Evolutionary conservation across 2,797 vertebrate species (phyloP).

Genomic region (Hapalemur alaotrensis): DNA sequence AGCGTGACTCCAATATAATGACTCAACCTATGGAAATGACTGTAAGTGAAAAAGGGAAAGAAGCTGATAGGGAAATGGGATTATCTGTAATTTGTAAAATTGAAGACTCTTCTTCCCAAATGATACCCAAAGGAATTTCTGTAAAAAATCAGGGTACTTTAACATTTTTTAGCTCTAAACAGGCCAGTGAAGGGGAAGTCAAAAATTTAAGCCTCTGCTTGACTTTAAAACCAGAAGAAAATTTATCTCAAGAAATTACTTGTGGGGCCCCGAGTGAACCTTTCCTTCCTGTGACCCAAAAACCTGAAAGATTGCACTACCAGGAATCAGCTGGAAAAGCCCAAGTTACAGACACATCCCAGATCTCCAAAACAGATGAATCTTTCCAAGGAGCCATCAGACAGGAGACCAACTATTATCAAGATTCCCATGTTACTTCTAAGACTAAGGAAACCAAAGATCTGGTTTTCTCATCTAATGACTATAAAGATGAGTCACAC

Average conservation of each 20-base stretch:
- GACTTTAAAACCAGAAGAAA: slow-evolving; percentile 61
- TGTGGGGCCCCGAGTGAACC: neutral
- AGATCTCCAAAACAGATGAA: neutral
- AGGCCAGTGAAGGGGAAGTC: neutral
- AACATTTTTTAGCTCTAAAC: slow-evolving; percentile 31
- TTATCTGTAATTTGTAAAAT: slow-evolving; percentile 29
- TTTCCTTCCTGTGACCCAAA: slow-evolving; percentile 10
- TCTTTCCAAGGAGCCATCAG: neutral
- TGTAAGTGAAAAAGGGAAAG: neutral
- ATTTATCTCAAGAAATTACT: slow-evolving; percentile 53
- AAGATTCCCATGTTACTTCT: neutral
- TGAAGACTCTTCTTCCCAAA: slow-evolving; percentile 34
- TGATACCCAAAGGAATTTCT: slow-evolving; percentile 5
- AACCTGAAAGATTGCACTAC: neutral
- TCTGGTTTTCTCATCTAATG: slow-evolving; percentile 18
- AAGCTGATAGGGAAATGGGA: neutral
- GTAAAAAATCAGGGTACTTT: slow-evolving; percentile 39
- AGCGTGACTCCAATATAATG: neutral
- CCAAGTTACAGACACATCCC: neutral
- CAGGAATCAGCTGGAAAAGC: slow-evolving; percentile 47
- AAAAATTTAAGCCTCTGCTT: slow-evolving; percentile 36
- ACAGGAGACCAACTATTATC: neutral
- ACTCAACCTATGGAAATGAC: neutral
- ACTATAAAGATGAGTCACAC: slow-evolving; percentile 48
- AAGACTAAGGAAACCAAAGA: slow-evolving; percentile 45